A percentile compares a stretch with the other conserved stretches of the same genome.
These are phyloP conservation scores for Sphaerophoria rueppellii DNA, from an alignment of 2,888 invertebrate species.

Conservation along the genomic window DNA sequence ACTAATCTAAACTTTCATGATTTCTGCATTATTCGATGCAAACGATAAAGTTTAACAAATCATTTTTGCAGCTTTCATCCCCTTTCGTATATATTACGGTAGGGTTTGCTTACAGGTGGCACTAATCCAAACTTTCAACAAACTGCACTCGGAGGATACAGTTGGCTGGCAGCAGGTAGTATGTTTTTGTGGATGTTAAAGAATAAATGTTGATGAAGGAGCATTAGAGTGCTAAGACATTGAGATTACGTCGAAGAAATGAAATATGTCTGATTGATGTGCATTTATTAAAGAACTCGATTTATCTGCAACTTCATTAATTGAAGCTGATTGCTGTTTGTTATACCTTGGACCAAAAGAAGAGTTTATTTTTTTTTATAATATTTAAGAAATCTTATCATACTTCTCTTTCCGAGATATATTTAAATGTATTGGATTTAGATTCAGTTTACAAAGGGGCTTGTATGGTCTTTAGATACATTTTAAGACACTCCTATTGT, in stretches of 20 bases:
- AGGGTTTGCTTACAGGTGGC: constrained; percentile 6
- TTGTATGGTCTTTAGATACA: too few relatives aligned
- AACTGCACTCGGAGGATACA: constrained; percentile 1
- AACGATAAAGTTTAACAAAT: constrained; percentile 53
- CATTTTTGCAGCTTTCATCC: constrained; percentile 30
- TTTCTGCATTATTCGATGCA: constrained; percentile 49
- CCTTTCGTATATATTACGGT: constrained; percentile 10
- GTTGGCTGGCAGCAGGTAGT: constrained; percentile 5
- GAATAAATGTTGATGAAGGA: constrained; percentile 10
- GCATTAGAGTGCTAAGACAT: constrained; percentile 29
- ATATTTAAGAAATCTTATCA: too few relatives aligned
- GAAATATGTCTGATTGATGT: constrained; percentile 18
- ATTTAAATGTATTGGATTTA: too few relatives aligned
- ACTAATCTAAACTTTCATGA: constrained; percentile 49
- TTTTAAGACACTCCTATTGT: constrained; percentile 18
- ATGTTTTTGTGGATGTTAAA: constrained; percentile 25
- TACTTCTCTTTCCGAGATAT: too few relatives aligned
- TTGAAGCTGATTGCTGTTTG: too few relatives aligned
- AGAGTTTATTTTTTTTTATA: too few relatives aligned
- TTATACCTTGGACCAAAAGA: too few relatives aligned
- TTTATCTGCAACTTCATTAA: not conserved
- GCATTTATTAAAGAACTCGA: not conserved
- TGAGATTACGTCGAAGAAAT: constrained; percentile 17
- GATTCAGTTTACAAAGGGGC: too few relatives aligned
- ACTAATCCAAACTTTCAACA: constrained; percentile 43